These are phyloP conservation scores for Chrysocyon brachyurus DNA, from an alignment of 2,797 vertebrate species.

Conservation along the genomic window DNA sequence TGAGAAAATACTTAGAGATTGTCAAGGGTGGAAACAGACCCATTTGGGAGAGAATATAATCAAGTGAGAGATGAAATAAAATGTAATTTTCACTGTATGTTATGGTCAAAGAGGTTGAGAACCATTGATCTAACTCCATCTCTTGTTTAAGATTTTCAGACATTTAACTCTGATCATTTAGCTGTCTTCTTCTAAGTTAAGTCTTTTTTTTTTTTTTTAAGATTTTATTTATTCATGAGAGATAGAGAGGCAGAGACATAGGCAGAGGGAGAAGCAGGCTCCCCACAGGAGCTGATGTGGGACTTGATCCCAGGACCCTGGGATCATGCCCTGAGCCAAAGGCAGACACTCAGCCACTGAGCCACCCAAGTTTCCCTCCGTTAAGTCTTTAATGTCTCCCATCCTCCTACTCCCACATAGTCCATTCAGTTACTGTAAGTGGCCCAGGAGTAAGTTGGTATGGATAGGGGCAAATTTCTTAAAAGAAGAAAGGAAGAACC, in stretches of 20 bases:
- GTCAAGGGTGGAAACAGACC: not conserved
- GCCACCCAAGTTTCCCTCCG: no score
- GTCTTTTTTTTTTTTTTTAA: not conserved
- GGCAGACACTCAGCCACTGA: no score
- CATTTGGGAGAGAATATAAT: conserved; percentile 3
- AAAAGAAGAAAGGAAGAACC: not conserved
- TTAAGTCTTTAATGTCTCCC: not conserved
- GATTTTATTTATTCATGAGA: no score
- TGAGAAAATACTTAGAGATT: not conserved
- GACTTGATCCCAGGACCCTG: no score
- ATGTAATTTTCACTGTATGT: not conserved
- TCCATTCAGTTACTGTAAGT: not conserved
- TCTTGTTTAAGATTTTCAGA: not conserved
- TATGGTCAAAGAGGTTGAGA: not conserved
- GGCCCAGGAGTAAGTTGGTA: not conserved
- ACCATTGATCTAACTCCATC: not conserved
- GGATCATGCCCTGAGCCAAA: no score
- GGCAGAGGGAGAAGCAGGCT: no score
- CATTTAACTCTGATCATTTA: not conserved
- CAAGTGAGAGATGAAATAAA: conserved; percentile 19
- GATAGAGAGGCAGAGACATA: no score
- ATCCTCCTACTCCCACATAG: not conserved
- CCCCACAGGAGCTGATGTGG: no score
- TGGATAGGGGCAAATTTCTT: not conserved
- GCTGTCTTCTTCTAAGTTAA: not conserved